A percentile compares a stretch with the other conserved stretches of the same genome.
These are phyloP conservation scores for Cryptocephalus primarius DNA, from an alignment of 2,888 invertebrate species.

Conservation along the genomic window DNA sequence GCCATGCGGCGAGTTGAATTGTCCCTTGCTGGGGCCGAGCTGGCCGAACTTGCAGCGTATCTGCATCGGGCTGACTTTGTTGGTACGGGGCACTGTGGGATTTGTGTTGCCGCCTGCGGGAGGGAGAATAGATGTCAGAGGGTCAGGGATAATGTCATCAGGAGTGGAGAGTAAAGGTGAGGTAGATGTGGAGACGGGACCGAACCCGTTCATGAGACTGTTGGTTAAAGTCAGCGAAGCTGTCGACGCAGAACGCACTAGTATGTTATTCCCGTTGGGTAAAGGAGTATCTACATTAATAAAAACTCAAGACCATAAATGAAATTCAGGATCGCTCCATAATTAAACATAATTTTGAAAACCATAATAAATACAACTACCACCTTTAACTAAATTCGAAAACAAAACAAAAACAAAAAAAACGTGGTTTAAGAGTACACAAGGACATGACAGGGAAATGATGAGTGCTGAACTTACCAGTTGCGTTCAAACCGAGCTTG, in stretches of 20 bases:
- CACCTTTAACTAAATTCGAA: no score
- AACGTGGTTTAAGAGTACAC: no score
- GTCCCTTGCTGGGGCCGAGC: slow-evolving; percentile 82
- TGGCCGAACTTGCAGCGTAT: slow-evolving; percentile 90
- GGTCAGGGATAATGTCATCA: slow-evolving; percentile 38
- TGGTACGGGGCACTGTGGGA: slow-evolving; percentile 41
- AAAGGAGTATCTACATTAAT: slow-evolving; percentile 8
- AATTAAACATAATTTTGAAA: no score
- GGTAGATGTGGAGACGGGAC: slow-evolving; percentile 47
- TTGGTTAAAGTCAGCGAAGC: slow-evolving; percentile 43
- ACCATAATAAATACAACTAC: no score
- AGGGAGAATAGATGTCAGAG: slow-evolving; percentile 43
- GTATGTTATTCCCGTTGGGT: slow-evolving; percentile 32
- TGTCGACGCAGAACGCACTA: slow-evolving; percentile 50
- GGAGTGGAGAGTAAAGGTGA: slow-evolving; percentile 46
- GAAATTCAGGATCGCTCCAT: no score
- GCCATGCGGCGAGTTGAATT: slow-evolving; percentile 95
- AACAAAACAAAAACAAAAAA: neutral
- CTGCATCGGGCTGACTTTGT: slow-evolving; percentile 75
- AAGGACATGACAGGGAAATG: no score
- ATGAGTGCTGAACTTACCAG: slow-evolving; percentile 36
- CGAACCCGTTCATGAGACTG: slow-evolving; percentile 44
- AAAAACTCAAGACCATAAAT: neutral
- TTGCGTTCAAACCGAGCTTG: slow-evolving; percentile 61
- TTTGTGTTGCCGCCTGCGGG: slow-evolving; percentile 31